These are phyloP conservation scores for Diloba caeruleocephala DNA, from an alignment of 2,888 invertebrate genomes.

Conservation along the genomic window DNA sequence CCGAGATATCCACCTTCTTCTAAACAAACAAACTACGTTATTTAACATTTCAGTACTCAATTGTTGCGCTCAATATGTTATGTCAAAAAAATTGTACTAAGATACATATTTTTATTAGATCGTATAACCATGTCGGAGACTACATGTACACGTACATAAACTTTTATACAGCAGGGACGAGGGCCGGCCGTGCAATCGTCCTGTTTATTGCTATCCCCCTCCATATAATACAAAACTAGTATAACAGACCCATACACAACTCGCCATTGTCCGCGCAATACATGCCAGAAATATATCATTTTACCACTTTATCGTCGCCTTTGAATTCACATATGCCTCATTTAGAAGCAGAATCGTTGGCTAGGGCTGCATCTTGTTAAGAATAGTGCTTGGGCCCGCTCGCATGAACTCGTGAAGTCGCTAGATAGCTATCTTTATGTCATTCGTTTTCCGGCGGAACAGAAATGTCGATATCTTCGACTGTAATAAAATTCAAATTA, in stretches of 20 bases:
- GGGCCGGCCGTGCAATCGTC: slow-evolving; percentile 63
- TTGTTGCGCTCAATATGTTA: slow-evolving; percentile 30
- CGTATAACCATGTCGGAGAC: slow-evolving; percentile 42
- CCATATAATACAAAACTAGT: slow-evolving; percentile 66
- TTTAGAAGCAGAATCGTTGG: slow-evolving; percentile 61
- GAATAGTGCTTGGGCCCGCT: slow-evolving; percentile 61
- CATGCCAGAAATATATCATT: slow-evolving; percentile 69
- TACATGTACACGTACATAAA: slow-evolving; percentile 42
- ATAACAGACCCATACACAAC: slow-evolving; percentile 64
- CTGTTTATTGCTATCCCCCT: slow-evolving; percentile 68
- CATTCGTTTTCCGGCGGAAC: slow-evolving; percentile 17
- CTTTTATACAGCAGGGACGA: slow-evolving; percentile 40
- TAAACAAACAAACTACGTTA: background rate
- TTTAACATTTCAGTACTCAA: slow-evolving; percentile 12
- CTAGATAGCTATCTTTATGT: slow-evolving; percentile 34
- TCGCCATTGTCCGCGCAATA: slow-evolving; percentile 59
- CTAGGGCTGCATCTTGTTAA: slow-evolving; percentile 61
- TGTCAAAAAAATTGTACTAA: slow-evolving; percentile 36
- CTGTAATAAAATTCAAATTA: slow-evolving; percentile 10
- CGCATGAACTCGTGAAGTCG: slow-evolving; percentile 20
- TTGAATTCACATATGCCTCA: slow-evolving; percentile 63
- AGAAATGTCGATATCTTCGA: slow-evolving; percentile 4
- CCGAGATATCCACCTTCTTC: no score
- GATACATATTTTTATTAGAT: slow-evolving; percentile 52
- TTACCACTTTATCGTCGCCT: slow-evolving; percentile 71